Percentiles rank a stretch among this genome's conserved stretches.
Evolutionary conservation across 2,113 vertebrate species (phyloP).

Genomic region (Indri indri): DNA sequence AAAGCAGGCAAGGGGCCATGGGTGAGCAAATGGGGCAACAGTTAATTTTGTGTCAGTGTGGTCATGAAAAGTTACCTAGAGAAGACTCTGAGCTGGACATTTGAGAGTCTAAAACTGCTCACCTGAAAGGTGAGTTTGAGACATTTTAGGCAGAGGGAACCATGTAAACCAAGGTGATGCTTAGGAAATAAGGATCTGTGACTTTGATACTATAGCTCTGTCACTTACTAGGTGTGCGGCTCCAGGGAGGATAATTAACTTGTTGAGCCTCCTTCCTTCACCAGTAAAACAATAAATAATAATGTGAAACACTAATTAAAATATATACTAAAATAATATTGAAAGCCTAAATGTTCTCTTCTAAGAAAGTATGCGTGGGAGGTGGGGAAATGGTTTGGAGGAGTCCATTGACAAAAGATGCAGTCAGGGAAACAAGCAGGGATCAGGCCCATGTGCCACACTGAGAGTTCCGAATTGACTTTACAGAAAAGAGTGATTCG

Average conservation of each 20-base stretch:
- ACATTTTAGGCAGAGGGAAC: background rate
- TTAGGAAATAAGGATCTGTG: background rate
- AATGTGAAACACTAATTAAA: background rate
- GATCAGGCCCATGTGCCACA: accelerated
- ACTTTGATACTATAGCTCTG: background rate
- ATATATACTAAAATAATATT: background rate
- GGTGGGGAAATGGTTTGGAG: background rate
- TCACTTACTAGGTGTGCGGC: background rate
- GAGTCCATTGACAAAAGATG: background rate
- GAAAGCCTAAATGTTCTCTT: background rate
- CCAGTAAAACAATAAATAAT: background rate
- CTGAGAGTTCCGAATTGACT: background rate
- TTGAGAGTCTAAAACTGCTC: background rate
- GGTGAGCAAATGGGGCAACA: too few relatives aligned
- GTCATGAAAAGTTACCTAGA: background rate
- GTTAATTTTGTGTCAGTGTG: background rate
- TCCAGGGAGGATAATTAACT: background rate
- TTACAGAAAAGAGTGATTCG: accelerated
- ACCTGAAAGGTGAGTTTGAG: accelerated
- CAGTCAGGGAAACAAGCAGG: accelerated
- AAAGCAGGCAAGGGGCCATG: background rate
- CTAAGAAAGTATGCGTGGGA: background rate
- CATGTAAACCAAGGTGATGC: accelerated
- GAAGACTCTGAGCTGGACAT: too few relatives aligned
- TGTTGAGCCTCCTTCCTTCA: background rate